Percentiles rank a stretch among this genome's conserved stretches.
Evolutionary conservation across 1,140 invertebrate species (phyloP).

Genomic region (Nomia melanderi): DNA sequence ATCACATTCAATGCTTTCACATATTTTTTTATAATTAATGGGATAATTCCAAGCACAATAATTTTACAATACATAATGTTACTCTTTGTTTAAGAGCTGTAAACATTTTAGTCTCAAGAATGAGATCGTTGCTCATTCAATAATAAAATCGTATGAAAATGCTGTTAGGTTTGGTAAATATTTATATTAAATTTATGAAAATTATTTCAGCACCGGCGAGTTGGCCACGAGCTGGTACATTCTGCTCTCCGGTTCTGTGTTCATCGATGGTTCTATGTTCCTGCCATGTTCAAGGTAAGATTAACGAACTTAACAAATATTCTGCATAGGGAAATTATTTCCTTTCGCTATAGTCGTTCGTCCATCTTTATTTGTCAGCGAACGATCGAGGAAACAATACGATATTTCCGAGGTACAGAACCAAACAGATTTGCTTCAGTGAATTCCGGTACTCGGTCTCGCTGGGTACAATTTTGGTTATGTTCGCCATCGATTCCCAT

Average conservation of each 20-base stretch:
- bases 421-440: not conserved
- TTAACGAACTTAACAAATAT: not conserved
- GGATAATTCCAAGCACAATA: too few species aligned
- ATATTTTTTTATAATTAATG: too few species aligned
- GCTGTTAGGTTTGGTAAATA: not conserved
- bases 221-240: slow-evolving; percentile 92
- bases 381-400: not conserved
- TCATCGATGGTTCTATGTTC: slow-evolving; percentile 94
- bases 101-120: too few species aligned
- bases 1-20: too few species aligned
- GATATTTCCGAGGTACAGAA: not conserved
- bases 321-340: too few species aligned
- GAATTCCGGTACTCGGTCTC: too few species aligned
- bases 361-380: too few species aligned
- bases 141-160: too few species aligned
- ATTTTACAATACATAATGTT: too few species aligned
- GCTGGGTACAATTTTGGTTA: not conserved
- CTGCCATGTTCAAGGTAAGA: slow-evolving; percentile 90
- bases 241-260: slow-evolving; percentile 91
- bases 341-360: too few species aligned
- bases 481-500: not conserved
- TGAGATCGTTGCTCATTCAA: too few species aligned
- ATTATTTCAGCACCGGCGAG: slow-evolving; percentile 88
- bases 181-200: not conserved
- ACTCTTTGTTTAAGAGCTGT: too few species aligned